These are phyloP conservation scores for Drosophila repletoides DNA, from an alignment of 1,140 invertebrate genomes.

Conservation along the genomic window DNA sequence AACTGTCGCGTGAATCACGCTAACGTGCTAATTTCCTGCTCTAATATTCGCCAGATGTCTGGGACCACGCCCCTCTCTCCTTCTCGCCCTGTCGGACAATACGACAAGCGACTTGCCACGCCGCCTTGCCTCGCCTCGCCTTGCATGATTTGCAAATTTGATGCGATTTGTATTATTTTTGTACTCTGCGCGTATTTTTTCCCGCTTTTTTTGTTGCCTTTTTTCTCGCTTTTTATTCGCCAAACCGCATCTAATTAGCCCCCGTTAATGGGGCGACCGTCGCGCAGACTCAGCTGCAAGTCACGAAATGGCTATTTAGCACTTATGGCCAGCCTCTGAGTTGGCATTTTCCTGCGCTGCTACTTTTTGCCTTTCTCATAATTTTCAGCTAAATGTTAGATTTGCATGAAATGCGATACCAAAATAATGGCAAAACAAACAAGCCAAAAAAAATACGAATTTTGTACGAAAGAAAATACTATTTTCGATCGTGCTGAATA, in stretches of 20 bases:
- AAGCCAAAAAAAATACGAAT: conserved; percentile 17
- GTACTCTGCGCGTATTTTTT: conserved; percentile 1
- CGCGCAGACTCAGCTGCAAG: conserved; percentile 73
- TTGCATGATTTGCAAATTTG: conserved; percentile 70
- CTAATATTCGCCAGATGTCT: conserved; percentile 49
- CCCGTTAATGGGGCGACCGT: conserved; percentile 60
- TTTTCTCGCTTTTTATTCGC: background rate
- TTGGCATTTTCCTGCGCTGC: conserved; percentile 53
- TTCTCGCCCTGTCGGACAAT: too few species aligned
- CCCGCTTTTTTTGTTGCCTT: background rate
- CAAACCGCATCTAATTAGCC: conserved; percentile 65
- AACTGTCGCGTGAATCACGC: conserved; percentile 76
- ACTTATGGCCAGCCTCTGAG: conserved; percentile 44
- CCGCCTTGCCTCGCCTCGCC: too few species aligned
- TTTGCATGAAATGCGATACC: conserved; percentile 69
- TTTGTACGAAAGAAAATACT: too few species aligned
- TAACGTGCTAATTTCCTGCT: conserved; percentile 68
- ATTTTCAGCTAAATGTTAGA: conserved; percentile 58
- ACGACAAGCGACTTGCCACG: conserved; percentile 1
- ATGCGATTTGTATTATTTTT: conserved; percentile 58
- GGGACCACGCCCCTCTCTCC: conserved; percentile 18
- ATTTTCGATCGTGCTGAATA: too few species aligned
- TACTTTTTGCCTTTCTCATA: conserved; percentile 41
- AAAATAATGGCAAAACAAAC: background rate
- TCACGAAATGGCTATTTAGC: conserved; percentile 76